A percentile compares a stretch with the other conserved stretches of the same genome.
These are phyloP conservation scores for Sinhomidia bicolor DNA, from an alignment of 2,888 invertebrate genomes.

Conservation along the genomic window DNA sequence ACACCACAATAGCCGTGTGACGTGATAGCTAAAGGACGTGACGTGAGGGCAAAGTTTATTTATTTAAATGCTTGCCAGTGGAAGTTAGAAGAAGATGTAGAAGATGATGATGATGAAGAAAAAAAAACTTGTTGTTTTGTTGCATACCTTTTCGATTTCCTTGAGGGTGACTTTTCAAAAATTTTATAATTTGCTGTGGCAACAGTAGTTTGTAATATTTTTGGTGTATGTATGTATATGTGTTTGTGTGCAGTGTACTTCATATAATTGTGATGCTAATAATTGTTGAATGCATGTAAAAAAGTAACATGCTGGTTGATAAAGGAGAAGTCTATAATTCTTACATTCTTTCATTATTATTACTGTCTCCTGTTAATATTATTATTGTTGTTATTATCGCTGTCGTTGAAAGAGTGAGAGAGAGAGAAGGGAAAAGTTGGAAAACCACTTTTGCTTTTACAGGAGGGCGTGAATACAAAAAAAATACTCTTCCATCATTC, in stretches of 20 bases:
- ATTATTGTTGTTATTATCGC: constrained; percentile 12
- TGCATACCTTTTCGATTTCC: constrained; percentile 1
- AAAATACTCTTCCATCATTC: constrained; percentile 39
- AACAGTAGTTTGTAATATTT: background rate
- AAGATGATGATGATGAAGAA: background rate
- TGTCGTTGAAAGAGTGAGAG: background rate
- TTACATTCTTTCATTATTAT: constrained; percentile 15
- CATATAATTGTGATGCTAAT: background rate
- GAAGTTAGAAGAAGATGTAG: background rate
- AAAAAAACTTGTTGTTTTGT: background rate
- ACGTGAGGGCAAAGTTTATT: background rate
- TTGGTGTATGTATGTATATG: background rate
- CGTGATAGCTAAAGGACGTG: constrained; percentile 4
- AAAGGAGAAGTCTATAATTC: background rate
- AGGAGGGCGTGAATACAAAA: constrained; percentile 48
- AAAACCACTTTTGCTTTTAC: constrained; percentile 71
- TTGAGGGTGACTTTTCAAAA: constrained; percentile 6
- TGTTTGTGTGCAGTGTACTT: background rate
- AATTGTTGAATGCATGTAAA: background rate
- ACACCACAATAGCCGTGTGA: background rate
- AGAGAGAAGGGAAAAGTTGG: constrained; percentile 67
- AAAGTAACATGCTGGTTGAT: constrained; percentile 16
- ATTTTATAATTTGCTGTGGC: background rate
- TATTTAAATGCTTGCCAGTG: background rate
- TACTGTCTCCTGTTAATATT: constrained; percentile 16